Evolutionary conservation across 1,140 invertebrate genomes (phyloP), one percentile per base, ranked within the genome.

Genomic region (Metopolophium dirhodum): DNA sequence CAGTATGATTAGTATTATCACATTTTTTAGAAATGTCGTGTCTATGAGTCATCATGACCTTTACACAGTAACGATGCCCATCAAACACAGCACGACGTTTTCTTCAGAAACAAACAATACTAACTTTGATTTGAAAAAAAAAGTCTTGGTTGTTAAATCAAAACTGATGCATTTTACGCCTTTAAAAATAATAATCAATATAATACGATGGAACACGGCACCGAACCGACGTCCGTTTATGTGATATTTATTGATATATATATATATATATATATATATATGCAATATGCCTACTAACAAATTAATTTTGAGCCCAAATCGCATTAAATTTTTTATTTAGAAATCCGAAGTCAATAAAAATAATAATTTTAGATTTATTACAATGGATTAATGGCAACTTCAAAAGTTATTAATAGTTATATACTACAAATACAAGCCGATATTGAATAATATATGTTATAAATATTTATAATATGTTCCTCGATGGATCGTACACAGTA

Each of bases 281-380:
- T 41, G 4, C 4, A 41, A 41, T 41, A 41, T 41, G 41, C n/a
- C 14, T 77, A 77, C 30, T 77, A 77, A 37, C 37, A 37, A 37
- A n/a, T 77, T 77, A n/a, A 77, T 77, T 77, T 77, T 35, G 14
- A 85, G 83, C 26, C 22, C 22, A 41, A 85, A 41, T 35, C 37
- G 3, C 41, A 85, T 41, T 9, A 85, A 41, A 85, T 1, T 37
- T 82, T 41, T 45, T 85, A 41, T 85, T 85, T 85, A 23, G 8
- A 41, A 23, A 41, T 83, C 22, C 20, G 41, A 85, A 41, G 23
- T 26, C 83, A 41, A 30, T 87, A 87, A 87, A 87, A 87, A 47
- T n/a, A 47, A 45, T 87, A 87, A 18, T 87, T 87, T 87, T 87
- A 87, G 30, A 87, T 87, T 87, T 87, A 87, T 49, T 45, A n/a